A percentile compares a stretch with the other conserved stretches of the same genome.
Evolutionary conservation across 2,797 vertebrate species (phyloP).

Genomic region (Molossus alvarezi): DNA sequence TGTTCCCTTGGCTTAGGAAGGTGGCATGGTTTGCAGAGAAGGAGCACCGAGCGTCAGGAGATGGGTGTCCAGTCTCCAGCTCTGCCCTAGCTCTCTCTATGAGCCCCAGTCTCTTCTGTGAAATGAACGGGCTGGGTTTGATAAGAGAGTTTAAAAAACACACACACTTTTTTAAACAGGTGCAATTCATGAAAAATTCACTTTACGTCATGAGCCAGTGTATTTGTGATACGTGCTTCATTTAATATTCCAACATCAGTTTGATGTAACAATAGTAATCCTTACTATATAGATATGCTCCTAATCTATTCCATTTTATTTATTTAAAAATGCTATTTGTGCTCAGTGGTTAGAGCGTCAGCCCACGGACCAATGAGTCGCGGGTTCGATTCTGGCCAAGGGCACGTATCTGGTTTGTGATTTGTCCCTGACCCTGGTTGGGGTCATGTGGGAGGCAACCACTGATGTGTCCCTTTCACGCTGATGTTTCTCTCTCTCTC

Average conservation of each 20-base stretch:
- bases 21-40: not conserved
- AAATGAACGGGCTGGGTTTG: not conserved
- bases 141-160: not conserved
- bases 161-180: not conserved
- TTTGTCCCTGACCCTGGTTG: too few relatives aligned
- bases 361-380: too few relatives aligned
- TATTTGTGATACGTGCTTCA: not conserved
- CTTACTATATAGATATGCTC: not conserved
- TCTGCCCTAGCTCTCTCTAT: not conserved
- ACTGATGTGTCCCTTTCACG: too few relatives aligned
- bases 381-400: too few relatives aligned
- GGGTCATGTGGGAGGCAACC: too few relatives aligned
- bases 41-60: not conserved
- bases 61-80: fast-evolving
- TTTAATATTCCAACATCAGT: not conserved
- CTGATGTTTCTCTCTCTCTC: too few relatives aligned
- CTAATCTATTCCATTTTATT: not conserved
- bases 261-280: not conserved
- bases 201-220: not conserved
- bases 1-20: not conserved
- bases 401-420: too few relatives aligned
- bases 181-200: not conserved
- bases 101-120: not conserved
- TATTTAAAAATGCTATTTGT: not conserved
- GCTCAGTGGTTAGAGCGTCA: too few relatives aligned